These are phyloP conservation scores for Syngnathus acus DNA, from an alignment of 2,797 vertebrate species.

Conservation along the genomic window DNA sequence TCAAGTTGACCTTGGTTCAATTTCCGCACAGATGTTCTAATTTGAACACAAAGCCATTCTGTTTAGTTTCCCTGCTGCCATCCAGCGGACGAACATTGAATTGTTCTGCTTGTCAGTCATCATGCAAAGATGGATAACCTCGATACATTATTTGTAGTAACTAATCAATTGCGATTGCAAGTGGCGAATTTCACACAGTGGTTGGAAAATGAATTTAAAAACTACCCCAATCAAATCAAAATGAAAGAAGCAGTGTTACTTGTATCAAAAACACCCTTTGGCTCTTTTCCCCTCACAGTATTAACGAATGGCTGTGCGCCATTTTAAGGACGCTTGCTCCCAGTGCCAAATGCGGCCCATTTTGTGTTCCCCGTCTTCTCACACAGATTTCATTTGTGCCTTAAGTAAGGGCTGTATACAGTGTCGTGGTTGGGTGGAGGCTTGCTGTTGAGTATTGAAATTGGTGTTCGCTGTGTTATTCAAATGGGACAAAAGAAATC, in stretches of 20 bases:
- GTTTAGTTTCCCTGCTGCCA: too few species aligned
- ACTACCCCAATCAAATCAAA: neutral
- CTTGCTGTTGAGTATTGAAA: neutral
- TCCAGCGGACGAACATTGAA: too few species aligned
- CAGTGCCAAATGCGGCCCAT: conserved; percentile 61
- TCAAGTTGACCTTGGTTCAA: too few species aligned
- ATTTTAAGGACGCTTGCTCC: neutral
- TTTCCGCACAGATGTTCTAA: too few species aligned
- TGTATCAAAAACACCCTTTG: too few species aligned
- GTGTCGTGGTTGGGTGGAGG: neutral
- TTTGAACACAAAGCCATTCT: too few species aligned
- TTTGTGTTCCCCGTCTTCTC: conserved; percentile 11
- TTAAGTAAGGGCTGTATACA: conserved; percentile 63
- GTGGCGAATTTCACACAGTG: neutral
- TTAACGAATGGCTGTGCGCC: neutral
- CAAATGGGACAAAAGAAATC: too few species aligned
- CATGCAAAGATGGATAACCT: neutral
- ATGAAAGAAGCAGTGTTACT: conserved; percentile 2
- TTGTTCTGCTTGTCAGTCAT: too few species aligned
- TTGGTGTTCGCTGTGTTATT: too few species aligned
- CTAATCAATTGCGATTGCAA: neutral
- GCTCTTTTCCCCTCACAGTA: neutral
- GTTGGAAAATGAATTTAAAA: too few species aligned
- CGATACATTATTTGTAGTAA: neutral
- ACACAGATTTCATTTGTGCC: conserved; percentile 68